Conservation (phyloP, 2,888 invertebrate genomes). For the Drosophila monieri region DNA sequence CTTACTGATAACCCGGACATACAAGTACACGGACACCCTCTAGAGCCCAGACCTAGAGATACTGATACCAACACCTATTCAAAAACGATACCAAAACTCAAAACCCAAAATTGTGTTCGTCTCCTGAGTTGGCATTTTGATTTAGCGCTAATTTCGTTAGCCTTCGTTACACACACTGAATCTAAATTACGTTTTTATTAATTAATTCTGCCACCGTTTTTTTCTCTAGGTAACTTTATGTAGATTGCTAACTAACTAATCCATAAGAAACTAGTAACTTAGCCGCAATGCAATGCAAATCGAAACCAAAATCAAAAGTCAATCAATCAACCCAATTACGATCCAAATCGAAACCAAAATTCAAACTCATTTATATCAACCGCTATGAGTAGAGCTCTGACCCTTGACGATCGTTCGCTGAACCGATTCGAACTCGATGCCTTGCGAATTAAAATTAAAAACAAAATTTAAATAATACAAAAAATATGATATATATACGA, state of each 20-base stretch:
- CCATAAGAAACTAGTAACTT: constrained; percentile 68
- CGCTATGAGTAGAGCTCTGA: constrained; percentile 54
- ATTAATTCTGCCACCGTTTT: constrained; percentile 57
- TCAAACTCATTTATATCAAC: constrained; percentile 46
- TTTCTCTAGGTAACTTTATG: constrained; percentile 84
- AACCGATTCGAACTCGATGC: constrained; percentile 55
- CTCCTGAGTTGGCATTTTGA: constrained; percentile 44
- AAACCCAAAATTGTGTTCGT: constrained; percentile 27
- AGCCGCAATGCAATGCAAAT: constrained; percentile 64
- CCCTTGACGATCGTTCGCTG: constrained; percentile 59
- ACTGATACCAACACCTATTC: constrained; percentile 23
- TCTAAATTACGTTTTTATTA: constrained; percentile 48
- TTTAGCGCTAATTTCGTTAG: constrained; percentile 39
- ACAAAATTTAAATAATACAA: constrained; percentile 24
- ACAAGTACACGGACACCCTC: constrained; percentile 22
- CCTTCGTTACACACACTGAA: constrained; percentile 42
- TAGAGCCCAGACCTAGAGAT: constrained; percentile 4
- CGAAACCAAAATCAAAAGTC: constrained; percentile 48
- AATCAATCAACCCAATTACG: constrained; percentile 38
- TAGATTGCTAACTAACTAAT: constrained; percentile 78
- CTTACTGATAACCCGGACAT: constrained; percentile 32
- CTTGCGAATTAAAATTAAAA: constrained; percentile 47
- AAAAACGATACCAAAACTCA: constrained; percentile 24
- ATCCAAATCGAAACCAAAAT: constrained; percentile 34
- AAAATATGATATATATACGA: neutral